phyloP scores from a whole-genome alignment of 1,140 invertebrate genomes.

The Olivierus martensii region DNA sequence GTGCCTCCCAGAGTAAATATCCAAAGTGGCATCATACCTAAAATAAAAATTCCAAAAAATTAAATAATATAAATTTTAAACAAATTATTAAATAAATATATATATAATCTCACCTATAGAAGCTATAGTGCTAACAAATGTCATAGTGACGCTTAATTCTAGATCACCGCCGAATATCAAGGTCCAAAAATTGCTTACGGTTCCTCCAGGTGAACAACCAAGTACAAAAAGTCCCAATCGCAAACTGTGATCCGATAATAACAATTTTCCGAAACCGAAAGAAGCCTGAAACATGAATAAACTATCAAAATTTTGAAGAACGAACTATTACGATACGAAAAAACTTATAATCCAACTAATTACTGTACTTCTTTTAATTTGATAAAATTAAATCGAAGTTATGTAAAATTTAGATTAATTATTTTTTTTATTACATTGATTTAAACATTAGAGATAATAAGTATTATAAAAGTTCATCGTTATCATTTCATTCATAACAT shows the following conservation, averaged over 20 bases:
- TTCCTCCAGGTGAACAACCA: slow-evolving; percentile 65
- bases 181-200: slow-evolving; percentile 27
- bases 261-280: slow-evolving; percentile 8
- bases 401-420: too few species aligned
- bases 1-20: slow-evolving; percentile 32
- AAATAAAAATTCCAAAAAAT: slow-evolving; percentile 12
- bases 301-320: too few species aligned
- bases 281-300: slow-evolving; percentile 6
- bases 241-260: slow-evolving; percentile 50
- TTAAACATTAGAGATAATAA: too few species aligned
- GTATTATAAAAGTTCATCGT: too few species aligned
- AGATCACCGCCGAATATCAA: slow-evolving; percentile 28
- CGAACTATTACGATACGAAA: too few species aligned
- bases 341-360: too few species aligned
- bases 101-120: slow-evolving; percentile 26
- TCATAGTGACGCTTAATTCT: slow-evolving; percentile 33
- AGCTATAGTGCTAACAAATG: slow-evolving; percentile 30
- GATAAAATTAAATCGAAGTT: too few species aligned
- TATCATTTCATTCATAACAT: too few species aligned
- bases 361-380: too few species aligned
- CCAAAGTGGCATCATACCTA: slow-evolving; percentile 38
- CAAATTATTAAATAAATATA: background rate
- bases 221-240: slow-evolving; percentile 79
- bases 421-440: too few species aligned
- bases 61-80: background rate